These are phyloP conservation scores for Spea bombifrons DNA, from an alignment of 2,113 vertebrate species.

Conservation along the genomic window DNA sequence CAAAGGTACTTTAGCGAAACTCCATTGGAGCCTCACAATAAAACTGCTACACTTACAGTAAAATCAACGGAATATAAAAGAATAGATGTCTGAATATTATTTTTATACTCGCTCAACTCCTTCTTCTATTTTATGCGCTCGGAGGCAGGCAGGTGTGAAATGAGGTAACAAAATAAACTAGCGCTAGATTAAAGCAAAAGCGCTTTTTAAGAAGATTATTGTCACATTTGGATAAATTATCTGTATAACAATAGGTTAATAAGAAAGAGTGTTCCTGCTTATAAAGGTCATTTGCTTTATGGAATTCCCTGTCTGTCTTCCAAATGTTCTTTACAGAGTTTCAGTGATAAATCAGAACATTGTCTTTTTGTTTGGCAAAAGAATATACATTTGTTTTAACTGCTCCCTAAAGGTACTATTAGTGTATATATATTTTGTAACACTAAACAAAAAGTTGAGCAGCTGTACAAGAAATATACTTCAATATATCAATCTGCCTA, in stretches of 20 bases:
- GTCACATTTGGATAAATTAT: slow-evolving; percentile 42
- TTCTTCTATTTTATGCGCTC: slow-evolving; percentile 27
- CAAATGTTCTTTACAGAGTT: slow-evolving; percentile 13
- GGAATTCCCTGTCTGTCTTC: slow-evolving; percentile 25
- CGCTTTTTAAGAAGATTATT: slow-evolving; percentile 32
- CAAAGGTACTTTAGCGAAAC: slow-evolving; percentile 29
- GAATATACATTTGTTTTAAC: slow-evolving; percentile 12
- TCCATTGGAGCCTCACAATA: slow-evolving; percentile 30
- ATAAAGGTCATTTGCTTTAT: slow-evolving; percentile 39
- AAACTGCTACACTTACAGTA: slow-evolving; percentile 42
- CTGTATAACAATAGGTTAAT: slow-evolving; percentile 42
- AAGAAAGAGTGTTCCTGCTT: slow-evolving; percentile 21
- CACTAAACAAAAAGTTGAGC: slow-evolving; percentile 9
- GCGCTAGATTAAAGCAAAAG: slow-evolving; percentile 35
- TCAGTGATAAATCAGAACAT: slow-evolving; percentile 24
- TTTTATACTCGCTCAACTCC: slow-evolving; percentile 18
- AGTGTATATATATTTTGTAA: slow-evolving; percentile 7
- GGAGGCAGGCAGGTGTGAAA: slow-evolving; percentile 46
- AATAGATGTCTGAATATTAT: slow-evolving; percentile 17
- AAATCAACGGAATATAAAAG: slow-evolving; percentile 39
- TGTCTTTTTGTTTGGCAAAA: slow-evolving; percentile 11
- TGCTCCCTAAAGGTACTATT: slow-evolving; percentile 9
- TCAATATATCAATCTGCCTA: not conserved
- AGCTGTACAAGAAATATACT: not conserved
- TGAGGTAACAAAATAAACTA: slow-evolving; percentile 45